Evolutionary conservation across 2,797 vertebrate species (phyloP).

Genomic region (Emys orbicularis): DNA sequence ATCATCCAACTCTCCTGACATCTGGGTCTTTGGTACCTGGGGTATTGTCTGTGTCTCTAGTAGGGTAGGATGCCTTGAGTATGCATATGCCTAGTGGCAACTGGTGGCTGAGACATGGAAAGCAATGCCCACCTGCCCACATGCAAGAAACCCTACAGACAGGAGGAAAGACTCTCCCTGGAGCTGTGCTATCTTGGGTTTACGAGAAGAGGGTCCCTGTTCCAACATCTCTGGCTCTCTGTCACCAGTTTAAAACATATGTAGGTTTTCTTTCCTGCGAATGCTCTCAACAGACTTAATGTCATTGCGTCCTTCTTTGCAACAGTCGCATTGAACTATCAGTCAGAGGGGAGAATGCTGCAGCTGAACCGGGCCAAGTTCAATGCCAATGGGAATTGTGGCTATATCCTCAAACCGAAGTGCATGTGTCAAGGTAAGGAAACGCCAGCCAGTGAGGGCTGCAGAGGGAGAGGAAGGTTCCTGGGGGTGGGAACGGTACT

Average conservation of each 20-base stretch:
- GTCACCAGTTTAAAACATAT: neutral
- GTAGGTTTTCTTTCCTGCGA: neutral
- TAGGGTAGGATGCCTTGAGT: neutral
- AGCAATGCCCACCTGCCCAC: neutral
- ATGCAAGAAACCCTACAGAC: neutral
- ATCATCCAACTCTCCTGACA: neutral
- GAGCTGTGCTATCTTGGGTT: neutral
- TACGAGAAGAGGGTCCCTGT: neutral
- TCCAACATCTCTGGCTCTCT: neutral
- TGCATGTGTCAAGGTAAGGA: slow-evolving; percentile 95
- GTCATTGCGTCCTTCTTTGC: neutral
- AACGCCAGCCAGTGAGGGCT: rapidly evolving
- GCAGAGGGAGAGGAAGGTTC: rapidly evolving
- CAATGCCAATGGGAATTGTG: slow-evolving; percentile 94
- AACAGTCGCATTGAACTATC: slow-evolving; percentile 97
- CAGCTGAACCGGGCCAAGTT: slow-evolving; percentile 98
- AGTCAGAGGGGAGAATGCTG: slow-evolving; percentile 95
- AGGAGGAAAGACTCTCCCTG: neutral
- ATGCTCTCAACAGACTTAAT: neutral
- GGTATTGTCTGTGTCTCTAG: neutral
- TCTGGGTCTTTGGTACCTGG: neutral
- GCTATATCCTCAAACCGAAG: slow-evolving; percentile 93
- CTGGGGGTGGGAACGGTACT: neutral
- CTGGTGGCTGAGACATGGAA: neutral
- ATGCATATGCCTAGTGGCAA: neutral